Evolutionary conservation across 2,888 invertebrate species (phyloP), one percentile per base, ranked within the genome.

Genomic region (Apodemia mormo): DNA sequence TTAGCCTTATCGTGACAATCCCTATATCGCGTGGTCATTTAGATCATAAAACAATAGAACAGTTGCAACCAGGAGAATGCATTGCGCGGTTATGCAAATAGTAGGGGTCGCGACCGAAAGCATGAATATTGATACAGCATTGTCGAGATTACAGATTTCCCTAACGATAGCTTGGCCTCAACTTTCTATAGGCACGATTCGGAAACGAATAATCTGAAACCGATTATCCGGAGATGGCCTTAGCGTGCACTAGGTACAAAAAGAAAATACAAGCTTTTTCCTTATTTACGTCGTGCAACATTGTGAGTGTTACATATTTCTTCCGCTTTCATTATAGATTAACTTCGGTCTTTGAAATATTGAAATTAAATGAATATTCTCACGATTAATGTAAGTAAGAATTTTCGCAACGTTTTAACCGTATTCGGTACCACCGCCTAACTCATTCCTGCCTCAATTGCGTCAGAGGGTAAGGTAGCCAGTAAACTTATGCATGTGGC

Each of bases 1-100:
- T 84, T 85, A 88, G 84, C 87, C 82, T 86, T 87, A 90, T 91
- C 92, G 92, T 92, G 92, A 92, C 90, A 82, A 81, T 83, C 82
- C 82, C 85, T 82, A 87, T 86, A 89, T 89, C 88, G 88, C 86
- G 84, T 87, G 92, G 91, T 92, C 92, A 92, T 91, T 92, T 91
- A 88, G 92, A 91, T 90, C 91, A 91, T 92, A 91, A 92, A 90
- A 92, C 92, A 92, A 92, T 92, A 90, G 90, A 89, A 90, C 91
- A 88, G 91, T 89, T 90, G 90, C 90, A 86, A 81, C 82, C 80
- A 80, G 84, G 88, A 84, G 87, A 90, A 91, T 89, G 91, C 87
- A 88, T 85, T 86, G 88, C 88, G 87, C 90, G 88, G 90, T 88
- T 90, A 92, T 92, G 92, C 91, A 91, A 92, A 92, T 92, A 87